Base-by-base conservation (phyloP, 2,113 vertebrate genomes). In the Aspidoscelis tigris region DNA sequence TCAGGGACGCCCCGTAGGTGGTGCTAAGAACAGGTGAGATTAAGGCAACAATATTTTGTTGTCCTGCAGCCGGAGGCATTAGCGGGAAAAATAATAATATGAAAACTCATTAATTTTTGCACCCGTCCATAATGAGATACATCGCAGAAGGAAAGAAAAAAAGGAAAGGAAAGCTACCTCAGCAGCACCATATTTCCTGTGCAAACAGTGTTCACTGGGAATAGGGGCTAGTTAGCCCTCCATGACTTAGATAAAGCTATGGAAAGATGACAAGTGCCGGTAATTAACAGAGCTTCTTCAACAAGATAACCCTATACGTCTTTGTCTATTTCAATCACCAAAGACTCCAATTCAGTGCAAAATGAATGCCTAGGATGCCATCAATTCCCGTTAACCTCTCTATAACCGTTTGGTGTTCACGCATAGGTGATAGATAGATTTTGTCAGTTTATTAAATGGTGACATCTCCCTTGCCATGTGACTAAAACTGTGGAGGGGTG, bases 311-410 rank as follows among this genome's bases (percentile, higher is more conserved):
- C 97, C 97, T 96, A 97, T 98, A 97, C 94, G 93, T 97, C 98
- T 98, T 97, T 98, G 97, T 98, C 98, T 97, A 95, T 97, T 98
- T 97, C 97, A 97, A 98, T 98, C 97, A 97, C 95, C 89, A 93
- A 96, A 95, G 95, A 97, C 94, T 94, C 96, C 82, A 89, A 96
- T 96, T 96, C 94, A 93, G 94, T 95, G 95, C 94, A 96, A 97
- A 97, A 97, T 97, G 97, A 98, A 97, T 97, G 96, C 95, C 78
- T 79, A 96, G 33, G 97, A 97, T 96, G 97, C 96, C 97, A 98
- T 98, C 97, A 97, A 97, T 98, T 98, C 97, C 96, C 97, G 96
- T 98, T 97, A 98, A 97, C 97, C 97, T 97, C 95, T 97, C 96
- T 96, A 96, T 97, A 96, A 85, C 96, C 95, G 94, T 96, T 97